These are phyloP conservation scores for Scomber colias DNA, from an alignment of 2,113 vertebrate species.

Conservation along the genomic window DNA sequence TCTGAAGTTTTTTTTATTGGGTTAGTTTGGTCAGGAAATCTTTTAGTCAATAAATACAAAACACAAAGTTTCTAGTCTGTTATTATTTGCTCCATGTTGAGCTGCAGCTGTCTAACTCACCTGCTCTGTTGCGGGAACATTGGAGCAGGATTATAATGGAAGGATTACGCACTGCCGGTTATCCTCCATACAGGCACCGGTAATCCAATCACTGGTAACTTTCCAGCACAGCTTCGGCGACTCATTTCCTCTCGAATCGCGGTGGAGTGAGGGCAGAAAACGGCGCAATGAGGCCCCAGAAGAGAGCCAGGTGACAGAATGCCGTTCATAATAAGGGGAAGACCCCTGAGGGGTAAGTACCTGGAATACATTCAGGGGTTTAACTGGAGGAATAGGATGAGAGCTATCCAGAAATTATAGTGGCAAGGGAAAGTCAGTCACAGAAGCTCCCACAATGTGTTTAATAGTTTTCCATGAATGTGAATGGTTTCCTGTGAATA, in stretches of 20 bases:
- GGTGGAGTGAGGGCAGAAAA: constrained; percentile 63
- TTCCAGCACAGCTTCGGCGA: constrained; percentile 66
- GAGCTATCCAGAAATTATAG: neutral
- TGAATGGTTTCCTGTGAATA: neutral
- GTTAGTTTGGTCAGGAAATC: neutral
- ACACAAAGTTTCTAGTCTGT: neutral
- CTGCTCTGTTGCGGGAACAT: constrained; percentile 81
- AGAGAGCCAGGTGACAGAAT: constrained; percentile 80
- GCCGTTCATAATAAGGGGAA: constrained; percentile 80
- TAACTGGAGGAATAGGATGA: neutral
- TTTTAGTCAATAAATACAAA: neutral
- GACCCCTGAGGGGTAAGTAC: constrained; percentile 79
- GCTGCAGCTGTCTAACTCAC: constrained; percentile 48
- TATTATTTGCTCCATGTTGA: constrained; percentile 20
- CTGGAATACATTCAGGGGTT: constrained; percentile 6
- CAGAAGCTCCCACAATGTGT: no score
- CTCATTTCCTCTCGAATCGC: constrained; percentile 62
- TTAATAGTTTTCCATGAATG: neutral
- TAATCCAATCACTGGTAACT: constrained; percentile 90
- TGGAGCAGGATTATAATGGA: constrained; percentile 91
- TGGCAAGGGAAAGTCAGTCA: neutral
- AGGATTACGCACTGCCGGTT: constrained; percentile 88
- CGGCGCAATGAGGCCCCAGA: constrained; percentile 67
- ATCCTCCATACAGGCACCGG: constrained; percentile 88
- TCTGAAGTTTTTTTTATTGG: neutral